These are phyloP conservation scores for Nymphalis polychloros DNA, from an alignment of 2,888 invertebrate species.

Conservation along the genomic window DNA sequence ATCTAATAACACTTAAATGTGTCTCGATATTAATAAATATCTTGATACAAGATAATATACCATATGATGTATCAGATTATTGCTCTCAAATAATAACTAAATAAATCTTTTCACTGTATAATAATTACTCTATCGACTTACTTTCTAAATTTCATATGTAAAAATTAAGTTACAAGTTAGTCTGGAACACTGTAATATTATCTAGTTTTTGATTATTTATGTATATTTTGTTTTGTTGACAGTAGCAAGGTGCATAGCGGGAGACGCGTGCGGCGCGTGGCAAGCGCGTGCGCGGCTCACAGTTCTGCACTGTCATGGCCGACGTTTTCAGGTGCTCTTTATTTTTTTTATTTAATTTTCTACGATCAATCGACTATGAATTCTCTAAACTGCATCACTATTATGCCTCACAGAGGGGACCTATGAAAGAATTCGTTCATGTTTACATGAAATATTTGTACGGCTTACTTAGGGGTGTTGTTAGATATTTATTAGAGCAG, in stretches of 20 bases:
- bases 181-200: no score
- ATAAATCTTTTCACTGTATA: no score
- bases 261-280: conserved; percentile 50
- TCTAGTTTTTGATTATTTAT: neutral
- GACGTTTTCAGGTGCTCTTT: conserved; percentile 60
- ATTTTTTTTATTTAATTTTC: conserved; percentile 54
- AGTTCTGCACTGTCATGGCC: conserved; percentile 72
- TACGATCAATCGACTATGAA: conserved; percentile 60
- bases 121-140: no score
- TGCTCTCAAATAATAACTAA: no score
- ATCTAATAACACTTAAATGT: no score
- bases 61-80: no score
- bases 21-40: no score
- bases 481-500: conserved; percentile 21
- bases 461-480: conserved; percentile 44
- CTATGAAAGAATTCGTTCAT: conserved; percentile 58
- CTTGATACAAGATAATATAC: no score
- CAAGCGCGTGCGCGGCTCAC: conserved; percentile 60
- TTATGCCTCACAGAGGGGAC: conserved; percentile 53
- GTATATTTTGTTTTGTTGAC: conserved; percentile 48
- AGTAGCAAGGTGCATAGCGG: conserved; percentile 66
- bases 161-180: no score
- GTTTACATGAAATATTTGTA: conserved; percentile 67
- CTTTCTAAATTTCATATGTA: no score
- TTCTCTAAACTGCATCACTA: conserved; percentile 67